Base-by-base conservation (phyloP, 2,797 vertebrate genomes). In the Ptychadena robeensis region DNA sequence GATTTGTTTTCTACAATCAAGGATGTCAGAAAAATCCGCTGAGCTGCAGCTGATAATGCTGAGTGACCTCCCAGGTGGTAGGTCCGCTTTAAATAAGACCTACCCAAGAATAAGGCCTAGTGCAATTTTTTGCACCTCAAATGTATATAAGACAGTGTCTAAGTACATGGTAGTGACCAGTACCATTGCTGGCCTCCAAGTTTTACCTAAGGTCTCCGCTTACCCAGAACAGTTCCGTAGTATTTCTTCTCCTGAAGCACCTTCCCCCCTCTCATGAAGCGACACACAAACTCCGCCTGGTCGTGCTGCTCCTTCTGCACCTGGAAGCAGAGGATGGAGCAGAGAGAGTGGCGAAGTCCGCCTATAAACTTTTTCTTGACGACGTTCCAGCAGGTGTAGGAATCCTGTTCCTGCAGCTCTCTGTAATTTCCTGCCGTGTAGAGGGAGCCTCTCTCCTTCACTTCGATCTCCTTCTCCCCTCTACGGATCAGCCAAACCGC, bases 311-410 rank as follows among this genome's bases (percentile, higher is more conserved):
- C 77, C 37, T 84, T 84, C 34, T 73, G 48, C 48, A 84, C 82
- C 31, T 84, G 77, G 37, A 84, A 84, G 77, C 82, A 74, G 10
- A 84, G 82, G 53, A 80, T 63, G 5, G 82, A 84, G 76, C 64
- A 84, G 2, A 84, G 64, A 3, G 71, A 74, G 8, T 80, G 82
- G 14, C 77, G 82, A 15, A 84, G 14, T 4, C 77, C 77, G 59
- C 82, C 73, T 14, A 80, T 53, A 31, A 38, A 70, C 10, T 14
- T 48, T 30, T 77, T 84, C 65, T 84, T 80, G 1, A 84, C 14
- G 1, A 25, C 61, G 34, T 84, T 84, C 82, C 82, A 84, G 7
- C 82, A 84, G 0, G 77, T 80, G 65, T 84, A 84, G 0, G 48
- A 44, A 22, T 84, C 82, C 53, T 80, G 82, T 18, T 84, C 82